Conservation (phyloP, 2,888 invertebrate genomes). For the Apamea crenata region DNA sequence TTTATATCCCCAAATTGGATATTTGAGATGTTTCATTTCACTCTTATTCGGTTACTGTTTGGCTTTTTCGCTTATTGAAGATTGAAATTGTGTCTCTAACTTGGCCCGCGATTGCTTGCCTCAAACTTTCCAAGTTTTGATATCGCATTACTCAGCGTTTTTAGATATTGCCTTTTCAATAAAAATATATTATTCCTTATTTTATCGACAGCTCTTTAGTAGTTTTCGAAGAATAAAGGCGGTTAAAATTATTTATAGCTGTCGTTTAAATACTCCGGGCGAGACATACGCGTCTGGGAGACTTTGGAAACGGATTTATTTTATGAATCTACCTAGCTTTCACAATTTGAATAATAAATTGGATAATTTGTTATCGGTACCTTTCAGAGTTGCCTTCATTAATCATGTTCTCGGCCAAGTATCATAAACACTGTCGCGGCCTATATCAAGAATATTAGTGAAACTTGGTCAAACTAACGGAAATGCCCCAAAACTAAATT, state of each 20-base stretch:
- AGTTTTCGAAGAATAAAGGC: conserved; percentile 46
- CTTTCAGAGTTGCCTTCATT: neutral
- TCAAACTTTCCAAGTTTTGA: conserved; percentile 60
- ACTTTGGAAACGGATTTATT: conserved; percentile 26
- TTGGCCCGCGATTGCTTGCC: conserved; percentile 45
- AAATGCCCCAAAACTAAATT: conserved; percentile 80
- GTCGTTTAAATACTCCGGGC: conserved; percentile 46
- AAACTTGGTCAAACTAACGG: conserved; percentile 64
- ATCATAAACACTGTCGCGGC: conserved; percentile 38
- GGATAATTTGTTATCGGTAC: neutral
- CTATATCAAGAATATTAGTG: conserved; percentile 61
- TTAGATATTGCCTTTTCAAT: conserved; percentile 55
- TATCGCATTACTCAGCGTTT: conserved; percentile 60
- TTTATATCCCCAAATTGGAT: conserved; percentile 67
- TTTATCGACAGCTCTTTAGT: conserved; percentile 54
- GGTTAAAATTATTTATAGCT: conserved; percentile 51
- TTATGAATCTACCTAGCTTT: neutral
- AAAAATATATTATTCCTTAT: conserved; percentile 58
- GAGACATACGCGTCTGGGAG: conserved; percentile 36
- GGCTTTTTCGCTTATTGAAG: conserved; percentile 55
- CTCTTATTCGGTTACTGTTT: conserved; percentile 52
- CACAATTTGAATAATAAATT: conserved; percentile 34
- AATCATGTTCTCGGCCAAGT: conserved; percentile 8
- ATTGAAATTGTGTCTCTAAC: conserved; percentile 63
- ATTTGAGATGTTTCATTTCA: conserved; percentile 54